These are phyloP conservation scores for Rhopalosiphum maidis DNA, from an alignment of 1,140 invertebrate species.

Conservation along the genomic window DNA sequence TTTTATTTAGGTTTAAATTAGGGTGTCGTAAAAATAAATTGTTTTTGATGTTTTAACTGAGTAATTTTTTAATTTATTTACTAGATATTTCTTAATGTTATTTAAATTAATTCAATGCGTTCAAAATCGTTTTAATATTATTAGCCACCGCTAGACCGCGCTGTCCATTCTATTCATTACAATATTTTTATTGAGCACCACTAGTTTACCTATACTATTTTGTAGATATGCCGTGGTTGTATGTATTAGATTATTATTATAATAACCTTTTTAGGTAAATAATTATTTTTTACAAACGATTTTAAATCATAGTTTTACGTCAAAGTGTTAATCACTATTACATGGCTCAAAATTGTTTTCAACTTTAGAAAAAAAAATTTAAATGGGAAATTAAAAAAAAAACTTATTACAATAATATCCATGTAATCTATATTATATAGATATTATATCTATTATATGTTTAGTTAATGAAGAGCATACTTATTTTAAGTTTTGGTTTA, in stretches of 20 bases:
- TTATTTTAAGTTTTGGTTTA: not conserved
- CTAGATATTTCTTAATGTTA: not conserved
- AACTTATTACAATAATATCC: not conserved
- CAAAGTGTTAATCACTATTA: not conserved
- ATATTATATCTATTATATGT: no score
- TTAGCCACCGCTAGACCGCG: constrained; percentile 5
- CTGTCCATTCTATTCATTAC: not conserved
- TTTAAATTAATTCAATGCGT: not conserved
- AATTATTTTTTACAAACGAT: no score
- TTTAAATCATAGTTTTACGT: not conserved
- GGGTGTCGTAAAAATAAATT: no score
- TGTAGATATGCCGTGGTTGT: not conserved
- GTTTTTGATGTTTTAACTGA: no score
- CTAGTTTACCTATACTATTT: not conserved
- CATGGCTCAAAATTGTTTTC: not conserved
- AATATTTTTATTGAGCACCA: no score
- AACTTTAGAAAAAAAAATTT: not conserved
- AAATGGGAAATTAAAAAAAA: no score
- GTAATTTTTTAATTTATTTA: not conserved
- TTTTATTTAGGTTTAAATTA: no score
- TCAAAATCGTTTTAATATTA: not conserved
- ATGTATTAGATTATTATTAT: not conserved
- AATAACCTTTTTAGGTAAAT: not conserved
- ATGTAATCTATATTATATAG: no score
- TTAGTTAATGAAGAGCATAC: no score